Conservation (phyloP, 2,888 invertebrate genomes). For the Agrilus mali region DNA sequence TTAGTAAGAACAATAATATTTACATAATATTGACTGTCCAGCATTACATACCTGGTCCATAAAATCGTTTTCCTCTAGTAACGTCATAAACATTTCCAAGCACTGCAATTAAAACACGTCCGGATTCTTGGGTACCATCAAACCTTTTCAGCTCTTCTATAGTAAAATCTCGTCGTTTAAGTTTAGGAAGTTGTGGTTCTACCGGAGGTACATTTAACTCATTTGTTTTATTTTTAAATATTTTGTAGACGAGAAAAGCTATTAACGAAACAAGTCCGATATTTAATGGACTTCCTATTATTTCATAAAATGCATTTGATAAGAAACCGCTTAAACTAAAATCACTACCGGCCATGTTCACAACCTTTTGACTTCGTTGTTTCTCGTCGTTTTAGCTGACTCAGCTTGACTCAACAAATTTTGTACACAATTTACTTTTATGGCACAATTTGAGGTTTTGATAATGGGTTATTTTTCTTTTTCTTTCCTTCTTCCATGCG, state of each 20-base stretch:
- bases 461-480: too few species aligned
- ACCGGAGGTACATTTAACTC: conserved; percentile 29
- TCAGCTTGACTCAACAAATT: too few species aligned
- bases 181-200: conserved; percentile 59
- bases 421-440: too few species aligned
- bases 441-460: too few species aligned
- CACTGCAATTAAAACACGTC: conserved; percentile 81
- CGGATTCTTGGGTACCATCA: conserved; percentile 78
- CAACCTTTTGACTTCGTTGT: too few species aligned
- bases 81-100: conserved; percentile 94
- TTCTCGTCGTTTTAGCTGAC: too few species aligned
- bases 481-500: too few species aligned
- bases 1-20: conserved; percentile 4
- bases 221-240: conserved; percentile 44
- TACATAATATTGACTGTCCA: conserved; percentile 4
- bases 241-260: conserved; percentile 61
- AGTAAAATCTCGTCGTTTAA: conserved; percentile 78
- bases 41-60: conserved; percentile 71
- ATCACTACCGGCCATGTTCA: too few species aligned
- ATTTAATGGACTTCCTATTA: conserved; percentile 60
- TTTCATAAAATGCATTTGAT: conserved; percentile 41
- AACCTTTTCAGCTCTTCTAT: conserved; percentile 73
- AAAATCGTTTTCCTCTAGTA: conserved; percentile 79
- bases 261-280: conserved; percentile 55
- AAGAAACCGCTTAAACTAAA: conserved; percentile 23